Evolutionary conservation across 35 echinoderm and acorn worm genomes (phyloP).

Genomic region (Stichopus chloronotus): DNA sequence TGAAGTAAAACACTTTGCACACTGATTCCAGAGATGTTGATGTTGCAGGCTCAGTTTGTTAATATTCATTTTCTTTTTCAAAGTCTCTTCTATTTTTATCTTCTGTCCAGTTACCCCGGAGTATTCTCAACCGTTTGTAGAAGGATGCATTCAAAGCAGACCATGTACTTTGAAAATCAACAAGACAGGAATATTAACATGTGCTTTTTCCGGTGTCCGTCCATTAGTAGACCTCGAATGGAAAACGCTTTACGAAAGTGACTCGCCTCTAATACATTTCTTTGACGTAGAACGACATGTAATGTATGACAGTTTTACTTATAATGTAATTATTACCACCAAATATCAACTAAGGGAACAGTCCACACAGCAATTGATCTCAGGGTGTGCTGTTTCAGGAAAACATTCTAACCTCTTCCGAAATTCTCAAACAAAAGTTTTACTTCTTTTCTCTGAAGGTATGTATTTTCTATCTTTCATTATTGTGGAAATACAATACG

Average conservation of each 20-base stretch:
- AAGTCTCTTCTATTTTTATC: background rate
- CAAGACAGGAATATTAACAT: background rate
- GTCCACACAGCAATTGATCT: background rate
- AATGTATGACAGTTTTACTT: background rate
- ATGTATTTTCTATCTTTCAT: too few relatives aligned
- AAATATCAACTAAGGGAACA: background rate
- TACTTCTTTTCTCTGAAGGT: background rate
- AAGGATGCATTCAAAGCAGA: background rate
- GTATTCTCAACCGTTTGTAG: background rate
- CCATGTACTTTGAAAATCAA: background rate
- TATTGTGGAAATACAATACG: too few relatives aligned
- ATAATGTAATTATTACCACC: background rate
- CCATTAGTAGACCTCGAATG: background rate
- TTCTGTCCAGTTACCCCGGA: background rate
- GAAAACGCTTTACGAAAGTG: too few relatives aligned
- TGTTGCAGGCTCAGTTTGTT: too few relatives aligned
- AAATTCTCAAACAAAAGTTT: background rate
- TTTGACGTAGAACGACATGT: background rate
- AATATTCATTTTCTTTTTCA: too few relatives aligned
- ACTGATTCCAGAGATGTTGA: too few relatives aligned
- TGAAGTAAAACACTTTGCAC: too few relatives aligned
- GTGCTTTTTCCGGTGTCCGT: background rate
- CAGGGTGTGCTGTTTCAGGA: background rate
- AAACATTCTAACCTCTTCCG: background rate
- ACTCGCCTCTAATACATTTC: background rate